A percentile compares a stretch with the other conserved stretches of the same genome.
These are phyloP conservation scores for Tamandua tetradactyla DNA, from an alignment of 2,797 vertebrate genomes.

Conservation along the genomic window DNA sequence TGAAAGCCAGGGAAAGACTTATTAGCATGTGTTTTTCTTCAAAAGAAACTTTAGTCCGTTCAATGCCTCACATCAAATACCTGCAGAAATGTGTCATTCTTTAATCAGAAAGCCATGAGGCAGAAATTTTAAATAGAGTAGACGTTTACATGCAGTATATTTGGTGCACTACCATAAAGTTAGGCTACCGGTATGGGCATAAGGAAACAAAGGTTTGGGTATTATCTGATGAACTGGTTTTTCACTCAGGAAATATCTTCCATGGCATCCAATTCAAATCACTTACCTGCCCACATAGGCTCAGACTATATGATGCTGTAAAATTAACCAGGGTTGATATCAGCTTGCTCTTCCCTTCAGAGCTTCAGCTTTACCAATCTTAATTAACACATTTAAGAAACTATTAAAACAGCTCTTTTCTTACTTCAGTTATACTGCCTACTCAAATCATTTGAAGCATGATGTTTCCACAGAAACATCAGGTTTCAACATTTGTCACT, in stretches of 20 bases:
- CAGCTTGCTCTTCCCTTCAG: background rate
- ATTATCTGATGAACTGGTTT: background rate
- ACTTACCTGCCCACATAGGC: background rate
- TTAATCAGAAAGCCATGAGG: background rate
- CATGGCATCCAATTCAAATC: background rate
- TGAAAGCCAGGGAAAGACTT: background rate
- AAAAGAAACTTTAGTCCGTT: background rate
- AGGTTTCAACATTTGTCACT: conserved; percentile 64
- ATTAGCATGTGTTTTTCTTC: background rate
- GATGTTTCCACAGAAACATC: conserved; percentile 69
- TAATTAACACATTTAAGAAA: conserved; percentile 74
- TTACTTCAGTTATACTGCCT: background rate
- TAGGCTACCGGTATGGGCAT: background rate
- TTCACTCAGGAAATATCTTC: background rate
- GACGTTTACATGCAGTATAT: background rate
- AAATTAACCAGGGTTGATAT: background rate
- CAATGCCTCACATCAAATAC: background rate
- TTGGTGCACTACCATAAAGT: background rate
- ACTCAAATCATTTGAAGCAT: conserved; percentile 60
- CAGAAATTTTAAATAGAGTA: background rate
- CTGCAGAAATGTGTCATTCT: background rate
- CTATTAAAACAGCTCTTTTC: conserved; percentile 44
- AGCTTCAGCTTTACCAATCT: background rate
- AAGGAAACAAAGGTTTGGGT: background rate
- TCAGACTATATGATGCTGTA: background rate